Evolutionary conservation across 2,113 vertebrate species (phyloP).

Genomic region (Montifringilla adamsi): DNA sequence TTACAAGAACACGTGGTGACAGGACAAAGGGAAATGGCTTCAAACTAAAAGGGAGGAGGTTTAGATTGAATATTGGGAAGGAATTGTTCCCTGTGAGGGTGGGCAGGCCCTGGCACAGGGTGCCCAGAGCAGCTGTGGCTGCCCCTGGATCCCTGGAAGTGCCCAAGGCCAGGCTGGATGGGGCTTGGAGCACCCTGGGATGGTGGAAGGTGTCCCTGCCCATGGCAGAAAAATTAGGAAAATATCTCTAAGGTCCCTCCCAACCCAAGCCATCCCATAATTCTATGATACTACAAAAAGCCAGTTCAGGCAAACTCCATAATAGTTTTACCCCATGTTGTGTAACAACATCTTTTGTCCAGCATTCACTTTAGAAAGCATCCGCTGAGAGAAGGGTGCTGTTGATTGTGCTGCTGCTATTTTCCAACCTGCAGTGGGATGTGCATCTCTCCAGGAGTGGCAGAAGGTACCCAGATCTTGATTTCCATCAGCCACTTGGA

Average conservation of each 20-base stretch:
- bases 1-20: neutral
- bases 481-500: neutral
- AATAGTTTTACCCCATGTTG: neutral
- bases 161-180: accelerated
- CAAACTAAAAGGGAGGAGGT: neutral
- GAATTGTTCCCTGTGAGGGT: neutral
- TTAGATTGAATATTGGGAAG: neutral
- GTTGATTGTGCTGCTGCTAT: neutral
- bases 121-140: neutral
- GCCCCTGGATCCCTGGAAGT: neutral
- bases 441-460: neutral
- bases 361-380: neutral
- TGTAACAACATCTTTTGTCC: neutral
- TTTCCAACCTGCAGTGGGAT: neutral
- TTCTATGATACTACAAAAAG: neutral
- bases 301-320: neutral
- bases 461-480: neutral
- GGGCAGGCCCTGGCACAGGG: accelerated
- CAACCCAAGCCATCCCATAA: neutral
- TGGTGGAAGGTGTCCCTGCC: accelerated
- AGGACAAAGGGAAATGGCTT: neutral
- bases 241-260: neutral
- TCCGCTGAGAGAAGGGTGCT: neutral
- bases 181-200: neutral
- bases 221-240: neutral